phyloP scores from a whole-genome alignment of 2,888 invertebrate genomes.

The Dicranocentrus wangi region DNA sequence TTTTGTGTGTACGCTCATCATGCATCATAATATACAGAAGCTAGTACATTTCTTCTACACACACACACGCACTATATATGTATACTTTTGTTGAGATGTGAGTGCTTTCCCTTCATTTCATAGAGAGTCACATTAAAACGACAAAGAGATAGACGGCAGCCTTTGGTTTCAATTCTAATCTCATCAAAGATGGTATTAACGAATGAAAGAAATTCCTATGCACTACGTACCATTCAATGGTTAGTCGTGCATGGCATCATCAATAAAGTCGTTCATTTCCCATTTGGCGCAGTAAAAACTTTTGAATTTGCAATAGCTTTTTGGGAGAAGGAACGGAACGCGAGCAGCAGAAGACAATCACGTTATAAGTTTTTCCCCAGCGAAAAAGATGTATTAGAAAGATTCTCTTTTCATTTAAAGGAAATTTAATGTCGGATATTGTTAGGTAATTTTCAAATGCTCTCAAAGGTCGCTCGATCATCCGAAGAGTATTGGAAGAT shows the following conservation, averaged over 20 bases:
- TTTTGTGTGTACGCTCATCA: no score
- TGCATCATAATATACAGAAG: no score
- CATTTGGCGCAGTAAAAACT: constrained; percentile 61
- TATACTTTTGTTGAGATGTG: no score
- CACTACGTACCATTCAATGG: constrained; percentile 65
- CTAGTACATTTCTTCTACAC: no score
- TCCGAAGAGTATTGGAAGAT: neutral
- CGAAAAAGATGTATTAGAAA: constrained; percentile 41
- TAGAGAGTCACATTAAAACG: constrained; percentile 42
- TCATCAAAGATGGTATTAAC: constrained; percentile 71
- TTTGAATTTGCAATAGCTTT: constrained; percentile 51
- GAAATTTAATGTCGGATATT: constrained; percentile 53
- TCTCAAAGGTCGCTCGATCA: neutral
- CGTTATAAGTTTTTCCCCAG: constrained; percentile 37
- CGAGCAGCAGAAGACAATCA: constrained; percentile 47
- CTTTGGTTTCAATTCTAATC: constrained; percentile 71
- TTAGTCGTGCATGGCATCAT: constrained; percentile 70
- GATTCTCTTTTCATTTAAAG: constrained; percentile 58
- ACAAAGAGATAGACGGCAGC: constrained; percentile 44
- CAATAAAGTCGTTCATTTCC: constrained; percentile 70
- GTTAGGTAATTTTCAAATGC: constrained; percentile 37
- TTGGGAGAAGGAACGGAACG: constrained; percentile 29
- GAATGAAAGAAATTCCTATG: constrained; percentile 70
- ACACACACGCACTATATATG: neutral
- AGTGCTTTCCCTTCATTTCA: neutral